Evolutionary conservation across 1,140 invertebrate species (phyloP).

Genomic region (Pseudomyrmex gracilis): DNA sequence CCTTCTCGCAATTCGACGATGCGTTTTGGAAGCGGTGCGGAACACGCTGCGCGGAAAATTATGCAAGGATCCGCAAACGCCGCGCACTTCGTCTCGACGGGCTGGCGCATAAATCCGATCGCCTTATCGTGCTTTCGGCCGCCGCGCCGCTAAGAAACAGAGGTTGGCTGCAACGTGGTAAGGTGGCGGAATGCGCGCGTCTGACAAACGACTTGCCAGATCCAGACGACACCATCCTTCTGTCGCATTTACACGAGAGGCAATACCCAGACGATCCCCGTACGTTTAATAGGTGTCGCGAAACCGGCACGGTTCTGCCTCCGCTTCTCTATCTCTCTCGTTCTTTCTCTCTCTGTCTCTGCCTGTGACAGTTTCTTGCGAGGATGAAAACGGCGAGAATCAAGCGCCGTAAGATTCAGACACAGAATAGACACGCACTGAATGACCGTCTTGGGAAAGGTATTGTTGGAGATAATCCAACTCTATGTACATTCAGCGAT

Average conservation of each 20-base stretch:
- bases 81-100: slow-evolving; percentile 1
- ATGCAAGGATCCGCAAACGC: slow-evolving; percentile 20
- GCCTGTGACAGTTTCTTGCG: slow-evolving; percentile 29
- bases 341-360: slow-evolving; percentile 15
- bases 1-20: not conserved
- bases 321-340: not conserved
- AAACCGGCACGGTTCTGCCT: not conserved
- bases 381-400: slow-evolving; percentile 22
- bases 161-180: slow-evolving; percentile 2
- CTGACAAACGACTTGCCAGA: slow-evolving; percentile 71
- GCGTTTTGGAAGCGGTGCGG: slow-evolving; percentile 3
- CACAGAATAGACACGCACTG: not conserved
- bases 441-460: slow-evolving; percentile 11
- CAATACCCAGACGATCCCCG: slow-evolving; percentile 26
- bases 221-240: slow-evolving; percentile 54
- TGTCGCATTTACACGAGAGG: slow-evolving; percentile 41
- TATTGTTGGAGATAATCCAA: not conserved
- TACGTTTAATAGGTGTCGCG: slow-evolving; percentile 44
- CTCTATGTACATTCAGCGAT: no score
- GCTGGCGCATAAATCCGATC: slow-evolving; percentile 70
- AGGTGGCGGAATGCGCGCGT: slow-evolving; percentile 23
- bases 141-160: slow-evolving; percentile 45
- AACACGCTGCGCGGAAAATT: slow-evolving; percentile 34
- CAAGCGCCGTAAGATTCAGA: slow-evolving; percentile 17
- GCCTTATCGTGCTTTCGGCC: slow-evolving; percentile 71